A percentile compares a stretch with the other conserved stretches of the same genome.
phyloP scores from a whole-genome alignment of 2,797 vertebrate species.

The Pseudomugil gertrudae region DNA sequence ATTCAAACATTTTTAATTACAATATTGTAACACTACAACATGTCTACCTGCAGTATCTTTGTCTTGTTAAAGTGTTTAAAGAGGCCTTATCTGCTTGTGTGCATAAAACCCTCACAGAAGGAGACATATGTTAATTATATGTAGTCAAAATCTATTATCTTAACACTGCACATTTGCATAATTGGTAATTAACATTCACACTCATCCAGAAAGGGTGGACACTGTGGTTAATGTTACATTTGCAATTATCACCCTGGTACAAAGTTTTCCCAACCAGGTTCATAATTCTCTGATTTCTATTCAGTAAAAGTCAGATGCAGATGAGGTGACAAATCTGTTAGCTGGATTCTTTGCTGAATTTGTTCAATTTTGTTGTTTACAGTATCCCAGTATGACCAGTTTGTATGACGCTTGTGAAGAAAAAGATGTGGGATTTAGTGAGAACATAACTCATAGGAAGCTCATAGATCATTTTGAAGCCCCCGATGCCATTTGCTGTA shows the following conservation, averaged over 20 bases:
- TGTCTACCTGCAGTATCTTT: background rate
- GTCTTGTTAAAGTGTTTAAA: slow-evolving; percentile 34
- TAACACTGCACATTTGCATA: slow-evolving; percentile 66
- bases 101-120: slow-evolving; percentile 39
- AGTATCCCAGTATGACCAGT: slow-evolving; percentile 44
- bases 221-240: slow-evolving; percentile 65
- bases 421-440: slow-evolving; percentile 39
- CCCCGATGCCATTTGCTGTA: slow-evolving; percentile 35
- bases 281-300: slow-evolving; percentile 60
- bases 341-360: slow-evolving; percentile 42
- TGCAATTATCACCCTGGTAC: slow-evolving; percentile 52
- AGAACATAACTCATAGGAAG: slow-evolving; percentile 37
- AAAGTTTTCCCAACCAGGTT: slow-evolving; percentile 48
- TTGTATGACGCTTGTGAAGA: slow-evolving; percentile 22
- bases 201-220: slow-evolving; percentile 58
- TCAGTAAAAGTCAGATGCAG: slow-evolving; percentile 32
- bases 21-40: background rate
- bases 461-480: slow-evolving; percentile 44
- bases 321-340: slow-evolving; percentile 35
- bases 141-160: slow-evolving; percentile 55
- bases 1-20: slow-evolving; percentile 1
- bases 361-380: slow-evolving; percentile 28
- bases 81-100: slow-evolving; percentile 24
- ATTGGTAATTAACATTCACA: slow-evolving; percentile 68
- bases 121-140: slow-evolving; percentile 50